Evolutionary conservation across 92 coral and sea anemone species (phyloP).

Genomic region (Chrysogorgia sp.): DNA sequence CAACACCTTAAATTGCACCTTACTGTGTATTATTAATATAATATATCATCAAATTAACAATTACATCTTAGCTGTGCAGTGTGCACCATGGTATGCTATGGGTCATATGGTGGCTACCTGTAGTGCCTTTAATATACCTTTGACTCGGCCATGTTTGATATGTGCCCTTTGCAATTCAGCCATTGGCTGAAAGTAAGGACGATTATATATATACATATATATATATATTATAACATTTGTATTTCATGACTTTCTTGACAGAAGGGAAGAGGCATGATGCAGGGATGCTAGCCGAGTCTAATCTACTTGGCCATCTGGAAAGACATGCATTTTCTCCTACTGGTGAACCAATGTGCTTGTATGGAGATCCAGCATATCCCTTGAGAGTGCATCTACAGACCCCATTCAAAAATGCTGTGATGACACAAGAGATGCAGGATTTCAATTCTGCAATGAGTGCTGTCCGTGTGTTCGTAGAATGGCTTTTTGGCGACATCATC

Average conservation of each 20-base stretch:
- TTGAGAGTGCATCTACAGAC: too few species aligned
- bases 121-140: too few species aligned
- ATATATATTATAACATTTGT: neutral
- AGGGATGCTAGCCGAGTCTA: neutral
- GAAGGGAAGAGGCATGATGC: conserved; percentile 10
- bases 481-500: conserved; percentile 4
- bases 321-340: neutral
- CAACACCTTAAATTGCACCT: too few species aligned
- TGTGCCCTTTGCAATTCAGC: neutral
- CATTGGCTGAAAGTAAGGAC: too few species aligned
- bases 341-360: neutral
- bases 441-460: neutral
- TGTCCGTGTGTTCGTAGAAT: conserved; percentile 9
- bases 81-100: too few species aligned
- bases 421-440: neutral
- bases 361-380: too few species aligned
- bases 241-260: neutral
- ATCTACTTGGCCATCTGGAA: neutral
- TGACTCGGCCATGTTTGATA: too few species aligned
- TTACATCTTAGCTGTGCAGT: too few species aligned
- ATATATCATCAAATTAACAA: too few species aligned
- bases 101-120: too few species aligned
- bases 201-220: neutral
- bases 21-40: too few species aligned
- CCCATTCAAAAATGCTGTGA: too few species aligned